These are phyloP conservation scores for Mesorhabditis belari DNA, from an alignment of 2,888 invertebrate genomes.

Conservation along the genomic window DNA sequence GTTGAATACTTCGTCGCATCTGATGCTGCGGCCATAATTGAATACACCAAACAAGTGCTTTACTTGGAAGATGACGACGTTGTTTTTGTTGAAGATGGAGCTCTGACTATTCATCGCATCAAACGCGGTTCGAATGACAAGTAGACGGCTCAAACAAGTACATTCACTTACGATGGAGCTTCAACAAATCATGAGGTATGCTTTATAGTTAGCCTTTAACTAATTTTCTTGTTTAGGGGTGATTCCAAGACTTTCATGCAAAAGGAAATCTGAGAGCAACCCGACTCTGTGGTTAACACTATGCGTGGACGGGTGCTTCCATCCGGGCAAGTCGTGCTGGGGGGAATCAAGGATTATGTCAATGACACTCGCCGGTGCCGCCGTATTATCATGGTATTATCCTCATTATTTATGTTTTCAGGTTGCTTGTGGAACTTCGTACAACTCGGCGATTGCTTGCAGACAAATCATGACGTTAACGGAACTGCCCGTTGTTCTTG, in stretches of 20 bases:
- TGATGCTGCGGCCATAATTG: slow-evolving; percentile 92
- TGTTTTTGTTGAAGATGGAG: slow-evolving; percentile 84
- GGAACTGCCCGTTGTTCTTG: slow-evolving; percentile 97
- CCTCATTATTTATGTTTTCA: no score
- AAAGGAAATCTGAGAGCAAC: slow-evolving; percentile 97
- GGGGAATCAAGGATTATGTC: slow-evolving; percentile 97
- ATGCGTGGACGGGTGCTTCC: slow-evolving; percentile 84
- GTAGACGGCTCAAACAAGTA: slow-evolving; percentile 60
- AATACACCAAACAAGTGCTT: slow-evolving; percentile 98
- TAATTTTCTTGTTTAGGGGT: slow-evolving; percentile 56
- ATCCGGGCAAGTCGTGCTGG: slow-evolving; percentile 71
- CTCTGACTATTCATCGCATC: slow-evolving; percentile 87
- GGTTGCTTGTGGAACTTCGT: slow-evolving; percentile 98
- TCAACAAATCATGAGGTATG: slow-evolving; percentile 86
- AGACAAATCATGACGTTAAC: slow-evolving; percentile 77
- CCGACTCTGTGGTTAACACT: slow-evolving; percentile 95
- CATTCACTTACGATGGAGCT: slow-evolving; percentile 93
- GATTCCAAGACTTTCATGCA: slow-evolving; percentile 99
- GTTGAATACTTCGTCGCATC: slow-evolving; percentile 98
- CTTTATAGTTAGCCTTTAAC: not conserved
- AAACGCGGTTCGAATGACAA: slow-evolving; percentile 72
- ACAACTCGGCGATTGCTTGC: slow-evolving; percentile 88
- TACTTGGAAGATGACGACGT: slow-evolving; percentile 73
- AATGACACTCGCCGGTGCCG: slow-evolving; percentile 93
- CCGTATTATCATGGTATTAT: slow-evolving; percentile 86